Base-by-base conservation (phyloP, 2,888 invertebrate species). In the Neoscelio sp. region DNA sequence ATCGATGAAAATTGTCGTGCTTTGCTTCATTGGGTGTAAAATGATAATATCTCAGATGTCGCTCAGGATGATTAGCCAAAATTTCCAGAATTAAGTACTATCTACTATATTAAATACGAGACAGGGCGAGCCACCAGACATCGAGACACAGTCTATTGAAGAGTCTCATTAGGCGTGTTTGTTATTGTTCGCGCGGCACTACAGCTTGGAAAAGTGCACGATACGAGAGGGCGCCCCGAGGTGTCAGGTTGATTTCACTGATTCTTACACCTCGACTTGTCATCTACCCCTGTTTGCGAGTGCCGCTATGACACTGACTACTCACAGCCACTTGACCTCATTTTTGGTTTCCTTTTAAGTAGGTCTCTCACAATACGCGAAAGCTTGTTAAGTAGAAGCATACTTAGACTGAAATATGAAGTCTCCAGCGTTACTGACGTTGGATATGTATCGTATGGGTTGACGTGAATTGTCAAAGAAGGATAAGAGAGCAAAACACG, bases 321-420 rank as follows among this genome's bases (percentile, higher is more conserved):
- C 84, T 82, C 82, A 67, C 78, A 84, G 82, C 85, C 85, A 88
- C 90, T 90, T 90, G 90, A 88, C 87, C 90, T 82, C 87, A 88
- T 90, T 90, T 90, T 90, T 89, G 88, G 89, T 89, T 90, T 90
- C 88, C 89, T 89, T 90, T 90, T 90, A 89, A 90, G 87, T 87
- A 89, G 87, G 87, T 84, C 83, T 83, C 85, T 85, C 86, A 87
- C 89, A 88, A 89, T 89, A 89, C 85, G 85, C 85, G 86, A 88
- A 90, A 87, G 89, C 90, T 90, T 90, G 90, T 90, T 90, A 89
- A 88, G 84, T 86, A 87, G 80, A 87, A 90, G 89, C 83, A 87
- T 85, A 87, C 90, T 90, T 86, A 86, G 84, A 85, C 84, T 84
- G 88, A 86, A 87, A 85, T 83, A 82, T 80, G 78, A 83, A 80